Evolutionary conservation across 2,113 vertebrate genomes (phyloP), one percentile per base, ranked within the genome.

Genomic region (Garra rufa): DNA sequence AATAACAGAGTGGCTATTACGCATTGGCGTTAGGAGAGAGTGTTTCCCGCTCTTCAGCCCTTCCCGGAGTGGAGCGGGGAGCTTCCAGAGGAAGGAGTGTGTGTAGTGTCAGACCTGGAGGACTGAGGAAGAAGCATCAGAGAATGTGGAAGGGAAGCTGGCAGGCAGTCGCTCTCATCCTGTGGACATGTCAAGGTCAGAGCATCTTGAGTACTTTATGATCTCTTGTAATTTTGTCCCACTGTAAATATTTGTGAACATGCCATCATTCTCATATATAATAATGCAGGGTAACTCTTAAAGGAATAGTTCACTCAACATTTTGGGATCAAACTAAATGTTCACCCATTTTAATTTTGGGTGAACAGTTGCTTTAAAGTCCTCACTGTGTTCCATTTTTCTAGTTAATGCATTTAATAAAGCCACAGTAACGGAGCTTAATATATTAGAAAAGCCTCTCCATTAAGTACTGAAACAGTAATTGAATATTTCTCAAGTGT

Each of bases 1-100:
- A 94, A 93, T 89, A 90, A 88, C 88, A 90, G 92, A 91, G 89
- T 87, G 88, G 85, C 90, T 91, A 92, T 93, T 92, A 91, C 77
- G 85, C 86, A 87, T 85, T 83, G 85, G 88, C 87, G 85, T 88
- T 90, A 88, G 86, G 85, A 85, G 79, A 88, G 88, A 86, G 50
- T 81, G 85, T 75, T 82, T 50, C 81, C 75, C 81, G 65, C 73
- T 83, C 89, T 75, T 70, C 1, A 19, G 73, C 26, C 82, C 52
- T 78, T 69, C 87, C 85, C 85, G 87, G 89, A 90, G 89, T 89
- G 44, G 26, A 75, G 24, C 2, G 1, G 28, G 76, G 76, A 61
- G 34, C 76, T 76, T 76, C 48, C 28, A 90, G 90, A 63, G 57
- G 24, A 57, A 65, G 57, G 80, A 83, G 28, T 38, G 34, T 65